Evolutionary conservation across 2,888 invertebrate species (phyloP), one percentile per base, ranked within the genome.

Genomic region (Nephrotoma appendiculata): DNA sequence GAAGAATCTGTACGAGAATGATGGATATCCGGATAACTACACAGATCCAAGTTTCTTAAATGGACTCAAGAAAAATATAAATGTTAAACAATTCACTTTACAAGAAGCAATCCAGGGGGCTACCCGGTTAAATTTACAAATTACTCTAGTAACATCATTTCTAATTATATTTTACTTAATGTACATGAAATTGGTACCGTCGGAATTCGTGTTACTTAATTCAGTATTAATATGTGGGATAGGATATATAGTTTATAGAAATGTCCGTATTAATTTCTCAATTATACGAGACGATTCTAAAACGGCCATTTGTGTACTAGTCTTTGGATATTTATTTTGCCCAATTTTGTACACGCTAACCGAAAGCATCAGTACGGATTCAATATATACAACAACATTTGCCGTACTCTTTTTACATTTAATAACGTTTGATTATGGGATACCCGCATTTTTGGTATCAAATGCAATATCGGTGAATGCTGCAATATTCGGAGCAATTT

Each of bases 331-430:
- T 89, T 93, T 98, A 86, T 93, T 98, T 87, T 98, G 98, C 0
- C 99, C 99, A 0, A 94, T 99, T 19, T 92, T 98, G 45, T 97
- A 98, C 90, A 99, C 98, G 0, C 92, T 99, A 86, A 99, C 99
- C 0, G 97, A 98, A 90, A 98, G 98, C 0, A 97, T 99, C 2
- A 98, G 98, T 90, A 99, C 99, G 0, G 99, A 99, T 90, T 98
- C 99, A 0, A 98, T 99, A 90, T 98, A 98, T 90, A 97, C 98
- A 1, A 97, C 96, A 94, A 95, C 98, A 0, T 95, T 96, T 31
- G 93, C 97, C 12, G 97, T 98, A 95, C 94, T 99, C 92, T 90
- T 96, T 0, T 92, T 96, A 0, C 98, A 99, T 92, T 92, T 99
- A 87, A 94, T 97, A 89, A 98, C 98, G 90, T 97, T 96, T 90